Percentiles rank a stretch among this genome's conserved stretches.
These are phyloP conservation scores for Harpegnathos saltator DNA, from an alignment of 1,140 invertebrate species.

Conservation along the genomic window DNA sequence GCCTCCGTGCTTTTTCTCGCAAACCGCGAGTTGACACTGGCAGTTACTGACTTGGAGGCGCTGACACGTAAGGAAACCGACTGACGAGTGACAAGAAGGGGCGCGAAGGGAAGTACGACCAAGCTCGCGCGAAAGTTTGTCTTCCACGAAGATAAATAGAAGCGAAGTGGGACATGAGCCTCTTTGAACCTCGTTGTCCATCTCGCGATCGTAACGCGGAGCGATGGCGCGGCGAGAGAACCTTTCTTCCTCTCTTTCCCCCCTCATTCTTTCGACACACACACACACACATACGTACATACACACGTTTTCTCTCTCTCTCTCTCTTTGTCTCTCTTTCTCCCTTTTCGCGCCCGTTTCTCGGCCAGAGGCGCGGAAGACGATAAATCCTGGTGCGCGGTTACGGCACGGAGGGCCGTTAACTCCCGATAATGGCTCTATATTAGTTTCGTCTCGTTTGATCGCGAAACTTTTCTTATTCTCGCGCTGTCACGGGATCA, in stretches of 20 bases:
- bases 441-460: slow-evolving; percentile 67
- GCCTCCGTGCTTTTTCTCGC: background rate
- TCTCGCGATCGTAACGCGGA: slow-evolving; percentile 34
- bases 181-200: slow-evolving; percentile 51
- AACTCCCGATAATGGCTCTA: slow-evolving; percentile 65
- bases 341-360: background rate
- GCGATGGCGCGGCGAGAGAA: slow-evolving; percentile 23
- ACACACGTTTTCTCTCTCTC: background rate
- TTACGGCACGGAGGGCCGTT: slow-evolving; percentile 57
- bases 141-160: slow-evolving; percentile 61
- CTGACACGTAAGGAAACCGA: slow-evolving; percentile 10
- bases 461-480: slow-evolving; percentile 60
- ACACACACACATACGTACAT: no score
- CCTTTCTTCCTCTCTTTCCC: background rate
- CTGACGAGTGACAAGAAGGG: slow-evolving; percentile 8
- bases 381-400: slow-evolving; percentile 64
- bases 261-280: background rate
- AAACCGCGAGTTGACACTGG: background rate
- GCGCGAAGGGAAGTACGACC: background rate
- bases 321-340: slow-evolving; percentile 2
- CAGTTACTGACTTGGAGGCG: background rate
- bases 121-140: slow-evolving; percentile 38
- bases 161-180: slow-evolving; percentile 50
- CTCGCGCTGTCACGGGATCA: slow-evolving; percentile 50
- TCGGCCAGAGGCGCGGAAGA: slow-evolving; percentile 9